Evolutionary conservation across 2,113 vertebrate genomes (phyloP), one percentile per base, ranked within the genome.

Genomic region (Verasper variegatus): DNA sequence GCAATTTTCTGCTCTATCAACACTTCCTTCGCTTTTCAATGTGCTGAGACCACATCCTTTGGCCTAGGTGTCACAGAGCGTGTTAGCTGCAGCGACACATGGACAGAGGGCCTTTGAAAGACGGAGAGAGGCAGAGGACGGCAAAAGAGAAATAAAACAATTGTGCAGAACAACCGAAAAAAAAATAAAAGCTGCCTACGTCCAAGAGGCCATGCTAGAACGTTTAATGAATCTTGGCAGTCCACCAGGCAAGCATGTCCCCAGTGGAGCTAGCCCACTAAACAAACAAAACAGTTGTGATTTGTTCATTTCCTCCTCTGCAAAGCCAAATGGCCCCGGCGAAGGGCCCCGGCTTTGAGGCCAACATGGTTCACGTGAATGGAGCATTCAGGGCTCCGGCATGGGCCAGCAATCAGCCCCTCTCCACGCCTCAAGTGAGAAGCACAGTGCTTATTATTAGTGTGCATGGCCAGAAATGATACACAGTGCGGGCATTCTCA

Each of bases 1-100:
- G 87, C 86, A 92, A 89, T 92, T 90, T 86, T 85, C 86, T 78
- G 66, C 87, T 78, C 74, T 71, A 82, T 83, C 68, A 68, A 83
- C 68, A 75, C 3, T 81, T 82, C 65, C 78, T 79, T 59, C 17
- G 14, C 12, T 58, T 83, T 55, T 68, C 0, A 3, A 55, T 61
- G 70, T 76, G 69, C 24, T 67, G 60, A 82, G 74, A 73, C 65
- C 5, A 52, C 18, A 72, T 71, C 61, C 63, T 80, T 23, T 71
- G 35, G 59, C 77, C 37, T 45, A 10, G 74, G 69, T 63, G 58
- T 71, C 65, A 76, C 57, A 47, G 15, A 80, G 52, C 9, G 12
- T 47, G 62, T 72, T 37, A 14, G 24, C 77, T 51, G 24, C 37
- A 64, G 49, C 68, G 35, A 56, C 20, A 31, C 6, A 6, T 6